Evolutionary conservation across 2,113 vertebrate genomes (phyloP).

Genomic region (Chamaetylas fuelleborni): DNA sequence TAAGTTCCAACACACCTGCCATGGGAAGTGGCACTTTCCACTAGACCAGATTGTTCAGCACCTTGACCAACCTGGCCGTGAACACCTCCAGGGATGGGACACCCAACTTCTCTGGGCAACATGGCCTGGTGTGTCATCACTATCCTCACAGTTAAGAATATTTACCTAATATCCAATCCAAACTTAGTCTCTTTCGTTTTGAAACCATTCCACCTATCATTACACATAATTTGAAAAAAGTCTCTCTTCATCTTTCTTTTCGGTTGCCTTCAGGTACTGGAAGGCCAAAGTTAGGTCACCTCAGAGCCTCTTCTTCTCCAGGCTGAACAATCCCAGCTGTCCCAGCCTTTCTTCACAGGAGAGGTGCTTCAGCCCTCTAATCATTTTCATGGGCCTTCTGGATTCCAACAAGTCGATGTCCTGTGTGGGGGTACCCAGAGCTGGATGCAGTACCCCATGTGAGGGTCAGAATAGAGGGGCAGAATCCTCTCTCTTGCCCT

Average conservation of each 20-base stretch:
- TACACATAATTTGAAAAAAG: fast-evolving
- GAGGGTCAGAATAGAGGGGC: not conserved
- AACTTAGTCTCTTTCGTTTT: not conserved
- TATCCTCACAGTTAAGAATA: not conserved
- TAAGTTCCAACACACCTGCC: not conserved
- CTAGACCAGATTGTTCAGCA: not conserved
- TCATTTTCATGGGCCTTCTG: fast-evolving
- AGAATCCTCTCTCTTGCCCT: not conserved
- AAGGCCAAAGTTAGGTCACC: not conserved
- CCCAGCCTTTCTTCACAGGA: not conserved
- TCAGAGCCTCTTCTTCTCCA: not conserved
- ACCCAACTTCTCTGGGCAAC: not conserved
- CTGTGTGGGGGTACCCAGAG: not conserved
- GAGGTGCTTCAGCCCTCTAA: not conserved
- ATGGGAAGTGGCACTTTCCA: not conserved
- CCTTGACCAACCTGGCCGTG: fast-evolving
- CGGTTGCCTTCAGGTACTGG: not conserved
- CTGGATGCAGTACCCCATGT: not conserved
- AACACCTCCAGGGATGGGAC: not conserved
- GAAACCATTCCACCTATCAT: not conserved
- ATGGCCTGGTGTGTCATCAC: not conserved
- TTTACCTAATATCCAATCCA: not conserved
- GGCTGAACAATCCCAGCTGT: not conserved
- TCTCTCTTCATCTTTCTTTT: not conserved
- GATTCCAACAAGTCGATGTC: fast-evolving